phyloP scores from a whole-genome alignment of 1,140 invertebrate genomes.

The Kradibia gibbosae region DNA sequence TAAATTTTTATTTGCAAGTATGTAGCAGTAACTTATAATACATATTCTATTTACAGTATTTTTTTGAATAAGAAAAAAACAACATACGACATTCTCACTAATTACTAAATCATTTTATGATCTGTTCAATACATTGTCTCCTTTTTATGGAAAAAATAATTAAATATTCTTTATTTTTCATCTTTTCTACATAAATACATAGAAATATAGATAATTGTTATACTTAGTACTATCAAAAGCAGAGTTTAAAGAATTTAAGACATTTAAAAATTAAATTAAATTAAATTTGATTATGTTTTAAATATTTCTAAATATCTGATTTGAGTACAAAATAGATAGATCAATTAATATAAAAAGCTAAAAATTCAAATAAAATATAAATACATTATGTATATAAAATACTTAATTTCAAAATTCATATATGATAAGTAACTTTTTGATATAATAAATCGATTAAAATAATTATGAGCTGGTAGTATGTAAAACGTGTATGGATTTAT shows the following conservation, averaged over 20 bases:
- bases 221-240: neutral
- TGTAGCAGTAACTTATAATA: constrained; percentile 50
- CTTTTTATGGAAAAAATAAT: constrained; percentile 22
- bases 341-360: neutral
- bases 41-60: constrained; percentile 50
- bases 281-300: neutral
- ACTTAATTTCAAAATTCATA: too few species aligned
- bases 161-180: neutral
- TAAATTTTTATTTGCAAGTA: constrained; percentile 51
- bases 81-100: constrained; percentile 47
- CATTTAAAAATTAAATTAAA: neutral
- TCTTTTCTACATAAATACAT: neutral
- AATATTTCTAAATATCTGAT: neutral
- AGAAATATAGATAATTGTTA: constrained; percentile 2
- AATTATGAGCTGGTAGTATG: too few species aligned
- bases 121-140: constrained; percentile 18
- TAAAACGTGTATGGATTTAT: too few species aligned
- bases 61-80: constrained; percentile 37
- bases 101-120: constrained; percentile 15
- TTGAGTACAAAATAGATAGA: neutral
- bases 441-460: too few species aligned
- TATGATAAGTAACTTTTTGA: too few species aligned
- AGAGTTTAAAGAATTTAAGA: neutral
- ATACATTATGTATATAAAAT: too few species aligned
- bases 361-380: too few species aligned